Conservation (phyloP, 2,888 invertebrate species). For the Pantelozetes paolii region DNA sequence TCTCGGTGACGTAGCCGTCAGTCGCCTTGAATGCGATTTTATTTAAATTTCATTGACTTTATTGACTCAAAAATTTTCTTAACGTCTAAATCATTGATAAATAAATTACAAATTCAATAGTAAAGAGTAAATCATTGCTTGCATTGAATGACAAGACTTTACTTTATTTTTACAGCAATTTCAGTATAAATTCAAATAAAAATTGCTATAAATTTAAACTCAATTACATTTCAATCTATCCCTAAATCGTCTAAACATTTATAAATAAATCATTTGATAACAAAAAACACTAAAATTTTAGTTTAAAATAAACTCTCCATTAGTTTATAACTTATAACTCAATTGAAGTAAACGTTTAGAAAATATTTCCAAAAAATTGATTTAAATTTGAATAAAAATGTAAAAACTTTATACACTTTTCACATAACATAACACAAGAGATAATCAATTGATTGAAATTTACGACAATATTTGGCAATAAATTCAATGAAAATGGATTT, state of each 20-base stretch:
- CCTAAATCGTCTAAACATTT: background rate
- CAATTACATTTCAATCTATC: background rate
- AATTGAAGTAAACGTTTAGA: background rate
- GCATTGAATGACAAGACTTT: background rate
- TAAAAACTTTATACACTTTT: background rate
- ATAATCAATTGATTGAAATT: background rate
- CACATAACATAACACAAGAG: background rate
- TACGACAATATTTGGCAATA: too few relatives aligned
- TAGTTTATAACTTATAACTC: background rate
- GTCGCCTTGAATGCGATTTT: background rate
- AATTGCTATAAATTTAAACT: background rate
- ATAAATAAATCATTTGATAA: background rate
- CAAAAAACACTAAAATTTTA: too few relatives aligned
- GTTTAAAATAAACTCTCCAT: too few relatives aligned
- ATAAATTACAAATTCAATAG: too few relatives aligned
- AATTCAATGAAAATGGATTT: too few relatives aligned
- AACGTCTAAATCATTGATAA: too few relatives aligned
- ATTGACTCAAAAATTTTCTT: background rate
- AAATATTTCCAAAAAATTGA: background rate
- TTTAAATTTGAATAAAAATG: conserved; percentile 1
- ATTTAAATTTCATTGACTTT: background rate
- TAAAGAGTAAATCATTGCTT: background rate
- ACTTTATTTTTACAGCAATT: too few relatives aligned
- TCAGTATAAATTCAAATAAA: background rate
- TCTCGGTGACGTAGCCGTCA: conserved; percentile 2